These are phyloP conservation scores for Coreoperca whiteheadi DNA, from an alignment of 2,113 vertebrate species.

Conservation along the genomic window DNA sequence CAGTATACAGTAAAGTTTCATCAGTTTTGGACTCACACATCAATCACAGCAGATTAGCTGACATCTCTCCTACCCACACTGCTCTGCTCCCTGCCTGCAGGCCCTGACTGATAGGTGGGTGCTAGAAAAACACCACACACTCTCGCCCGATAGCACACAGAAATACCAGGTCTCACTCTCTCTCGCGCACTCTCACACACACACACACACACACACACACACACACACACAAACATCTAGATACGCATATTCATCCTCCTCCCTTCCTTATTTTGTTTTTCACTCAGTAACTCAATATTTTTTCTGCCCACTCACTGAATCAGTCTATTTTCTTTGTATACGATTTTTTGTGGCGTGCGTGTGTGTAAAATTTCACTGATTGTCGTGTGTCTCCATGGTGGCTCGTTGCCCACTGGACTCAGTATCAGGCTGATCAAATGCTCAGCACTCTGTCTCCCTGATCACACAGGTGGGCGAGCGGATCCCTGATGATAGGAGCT, in stretches of 20 bases:
- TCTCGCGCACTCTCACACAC: neutral
- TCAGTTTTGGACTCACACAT: constrained; percentile 70
- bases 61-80: constrained; percentile 77
- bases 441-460: constrained; percentile 60
- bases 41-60: constrained; percentile 80
- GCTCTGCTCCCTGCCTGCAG: constrained; percentile 66
- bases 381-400: constrained; percentile 47
- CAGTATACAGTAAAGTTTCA: constrained; percentile 67
- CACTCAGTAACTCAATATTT: constrained; percentile 53
- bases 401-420: constrained; percentile 59
- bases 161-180: constrained; percentile 51
- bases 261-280: constrained; percentile 55
- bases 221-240: constrained; percentile 26
- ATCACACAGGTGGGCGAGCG: constrained; percentile 59
- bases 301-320: constrained; percentile 55
- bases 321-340: constrained; percentile 52
- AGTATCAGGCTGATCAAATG: constrained; percentile 65
- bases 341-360: constrained; percentile 24
- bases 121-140: constrained; percentile 61
- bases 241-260: constrained; percentile 29
- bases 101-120: constrained; percentile 66
- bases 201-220: constrained; percentile 43
- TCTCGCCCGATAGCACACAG: constrained; percentile 38
- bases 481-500: constrained; percentile 59
- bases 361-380: constrained; percentile 46